Conservation (phyloP, 2,797 vertebrate species). For the Eulemur rubriventer region DNA sequence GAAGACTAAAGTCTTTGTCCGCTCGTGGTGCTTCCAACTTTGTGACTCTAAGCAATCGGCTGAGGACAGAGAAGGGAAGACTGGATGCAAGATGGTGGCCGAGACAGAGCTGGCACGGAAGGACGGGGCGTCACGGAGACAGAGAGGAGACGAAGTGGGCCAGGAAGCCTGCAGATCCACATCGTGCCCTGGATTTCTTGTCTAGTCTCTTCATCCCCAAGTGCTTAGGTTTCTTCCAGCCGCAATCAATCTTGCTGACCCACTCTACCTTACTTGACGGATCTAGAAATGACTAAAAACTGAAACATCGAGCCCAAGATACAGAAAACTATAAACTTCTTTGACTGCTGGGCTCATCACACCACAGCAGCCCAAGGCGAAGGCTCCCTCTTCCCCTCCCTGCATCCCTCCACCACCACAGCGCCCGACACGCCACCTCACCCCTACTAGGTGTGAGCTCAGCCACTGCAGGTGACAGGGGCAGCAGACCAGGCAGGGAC, state of each 20-base stretch:
- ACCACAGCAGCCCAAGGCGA: neutral
- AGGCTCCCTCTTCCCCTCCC: neutral
- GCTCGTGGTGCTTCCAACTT: neutral
- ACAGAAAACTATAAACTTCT: neutral
- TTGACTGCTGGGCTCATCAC: neutral
- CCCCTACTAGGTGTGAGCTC: accelerated
- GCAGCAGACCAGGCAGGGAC: accelerated
- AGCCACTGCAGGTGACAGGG: too few species aligned
- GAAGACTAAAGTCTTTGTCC: neutral
- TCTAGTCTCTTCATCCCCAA: neutral
- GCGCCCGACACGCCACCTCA: accelerated
- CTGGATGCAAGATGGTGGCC: too few species aligned
- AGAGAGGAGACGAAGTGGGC: neutral
- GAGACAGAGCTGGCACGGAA: neutral
- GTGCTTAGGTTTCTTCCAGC: neutral
- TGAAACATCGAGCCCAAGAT: neutral
- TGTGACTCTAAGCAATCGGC: neutral
- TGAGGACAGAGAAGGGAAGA: neutral
- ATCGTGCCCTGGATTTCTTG: neutral
- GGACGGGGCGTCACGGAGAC: neutral
- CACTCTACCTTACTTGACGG: neutral
- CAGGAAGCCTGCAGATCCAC: neutral
- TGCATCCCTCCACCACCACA: too few species aligned
- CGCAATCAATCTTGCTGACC: neutral
- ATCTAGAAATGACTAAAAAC: neutral